Evolutionary conservation across 2,888 invertebrate genomes (phyloP), one percentile per base, ranked within the genome.

Genomic region (Dicyrtomina minuta): DNA sequence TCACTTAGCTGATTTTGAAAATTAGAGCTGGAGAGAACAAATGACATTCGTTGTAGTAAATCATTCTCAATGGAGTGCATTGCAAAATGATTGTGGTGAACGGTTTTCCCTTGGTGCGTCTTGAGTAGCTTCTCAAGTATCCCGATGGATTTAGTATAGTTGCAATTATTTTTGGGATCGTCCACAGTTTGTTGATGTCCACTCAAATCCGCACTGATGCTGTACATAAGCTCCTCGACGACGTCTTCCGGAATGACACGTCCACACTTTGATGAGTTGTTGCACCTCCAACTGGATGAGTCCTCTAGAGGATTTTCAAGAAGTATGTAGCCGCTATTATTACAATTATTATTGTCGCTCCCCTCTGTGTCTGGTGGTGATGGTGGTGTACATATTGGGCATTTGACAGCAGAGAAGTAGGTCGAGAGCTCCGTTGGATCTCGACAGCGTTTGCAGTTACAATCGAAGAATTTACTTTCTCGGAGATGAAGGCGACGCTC

Each of bases 41-140:
- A 70, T 0, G 77, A 75, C 56, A 74, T 72, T 27, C 70, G 56
- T 61, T 71, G 72, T n/a, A 77, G 39, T 39, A 76, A 56, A 56
- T 74, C 75, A 62, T 74, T 74, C 65, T 77, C 75, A 33, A 72
- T 66, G 53, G 73, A 70, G 46, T 75, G 67, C 51, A 77, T 66
- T 10, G 68, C 22, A 62, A 59, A 72, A 68, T 77, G 74, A 72
- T 76, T 76, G 24, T 59, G 43, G 60, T 76, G 76, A 39, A 72
- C 66, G 26, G 69, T 49, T n/a, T 62, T 58, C n/a, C 72, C 70
- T 55, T 55, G 51, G 55, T 73, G 62, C 26, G 65, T 62, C 39
- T 68, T 61, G 41, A 74, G 27, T 56, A 70, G 22, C 26, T 70
- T 64, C 22, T 72, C 72, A 44, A 72, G 68, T 6, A 68, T 41